A percentile compares a stretch with the other conserved stretches of the same genome.
Evolutionary conservation across 2,797 vertebrate genomes (phyloP).

Genomic region (Chloroceryle inda): DNA sequence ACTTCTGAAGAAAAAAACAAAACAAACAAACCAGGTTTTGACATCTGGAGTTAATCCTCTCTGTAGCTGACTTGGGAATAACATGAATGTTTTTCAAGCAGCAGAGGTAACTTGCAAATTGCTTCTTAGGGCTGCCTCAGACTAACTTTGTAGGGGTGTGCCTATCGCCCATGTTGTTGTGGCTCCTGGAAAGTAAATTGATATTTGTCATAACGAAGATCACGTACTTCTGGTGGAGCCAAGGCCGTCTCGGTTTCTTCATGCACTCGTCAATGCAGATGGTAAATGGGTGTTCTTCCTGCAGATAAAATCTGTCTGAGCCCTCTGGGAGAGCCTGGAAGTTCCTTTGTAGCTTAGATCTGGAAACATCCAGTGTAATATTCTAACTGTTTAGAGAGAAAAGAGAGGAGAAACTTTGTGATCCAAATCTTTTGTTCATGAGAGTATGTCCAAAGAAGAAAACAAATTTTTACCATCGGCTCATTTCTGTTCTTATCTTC

Average conservation of each 20-base stretch:
- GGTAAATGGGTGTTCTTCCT: background rate
- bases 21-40: background rate
- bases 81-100: background rate
- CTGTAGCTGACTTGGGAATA: background rate
- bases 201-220: fast-evolving
- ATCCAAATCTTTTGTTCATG: background rate
- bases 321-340: background rate
- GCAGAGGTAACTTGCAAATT: background rate
- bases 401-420: background rate
- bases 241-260: background rate
- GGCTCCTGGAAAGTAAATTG: background rate
- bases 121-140: background rate
- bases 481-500: background rate
- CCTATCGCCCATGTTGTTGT: background rate
- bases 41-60: background rate
- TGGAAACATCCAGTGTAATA: background rate
- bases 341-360: background rate
- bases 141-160: background rate
- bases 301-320: background rate
- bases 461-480: background rate
- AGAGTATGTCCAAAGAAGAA: background rate
- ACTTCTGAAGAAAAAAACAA: background rate
- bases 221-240: background rate
- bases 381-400: background rate
- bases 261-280: background rate